These are phyloP conservation scores for Bergia puertoricense DNA, from an alignment of 92 coral and sea anemone genomes.

Conservation along the genomic window DNA sequence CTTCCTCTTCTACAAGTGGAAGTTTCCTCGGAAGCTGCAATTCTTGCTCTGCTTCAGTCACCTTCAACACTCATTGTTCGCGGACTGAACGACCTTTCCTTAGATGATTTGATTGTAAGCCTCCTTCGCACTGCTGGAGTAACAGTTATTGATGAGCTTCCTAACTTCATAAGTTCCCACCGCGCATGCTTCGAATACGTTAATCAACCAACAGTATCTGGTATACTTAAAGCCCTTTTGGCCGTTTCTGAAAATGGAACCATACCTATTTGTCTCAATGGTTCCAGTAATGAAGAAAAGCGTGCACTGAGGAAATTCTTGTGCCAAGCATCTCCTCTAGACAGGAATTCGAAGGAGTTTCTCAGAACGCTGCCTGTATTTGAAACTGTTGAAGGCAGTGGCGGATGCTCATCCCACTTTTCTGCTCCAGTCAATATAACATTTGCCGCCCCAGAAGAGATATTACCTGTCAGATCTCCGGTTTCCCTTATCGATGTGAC, in stretches of 20 bases:
- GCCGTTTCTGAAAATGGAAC: not conserved
- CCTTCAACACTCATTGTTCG: slow-evolving; percentile 56
- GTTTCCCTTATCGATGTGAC: slow-evolving; percentile 54
- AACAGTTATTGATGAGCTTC: slow-evolving; percentile 47
- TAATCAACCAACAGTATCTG: slow-evolving; percentile 34
- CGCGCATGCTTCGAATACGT: slow-evolving; percentile 27
- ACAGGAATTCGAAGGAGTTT: slow-evolving; percentile 12
- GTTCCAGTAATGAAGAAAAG: slow-evolving; percentile 31
- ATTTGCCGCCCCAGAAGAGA: slow-evolving; percentile 44
- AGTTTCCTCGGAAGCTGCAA: slow-evolving; percentile 26
- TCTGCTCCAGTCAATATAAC: slow-evolving; percentile 47
- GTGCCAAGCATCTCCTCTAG: slow-evolving; percentile 24
- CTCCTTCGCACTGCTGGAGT: slow-evolving; percentile 40
- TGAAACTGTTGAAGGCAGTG: slow-evolving; percentile 50
- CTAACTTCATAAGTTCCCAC: slow-evolving; percentile 41
- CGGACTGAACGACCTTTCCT: slow-evolving; percentile 16
- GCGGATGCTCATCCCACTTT: slow-evolving; percentile 40
- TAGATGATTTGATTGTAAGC: slow-evolving; percentile 27
- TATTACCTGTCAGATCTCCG: slow-evolving; percentile 45
- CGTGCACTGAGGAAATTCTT: slow-evolving; percentile 62
- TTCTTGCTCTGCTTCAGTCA: slow-evolving; percentile 48
- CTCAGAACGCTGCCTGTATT: slow-evolving; percentile 56
- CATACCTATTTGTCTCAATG: not conserved
- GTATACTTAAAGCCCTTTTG: slow-evolving; percentile 26
- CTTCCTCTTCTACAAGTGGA: slow-evolving; percentile 72